Evolutionary conservation across 1,140 invertebrate genomes (phyloP), one percentile per base, ranked within the genome.

Genomic region (Orius insidiosus): DNA sequence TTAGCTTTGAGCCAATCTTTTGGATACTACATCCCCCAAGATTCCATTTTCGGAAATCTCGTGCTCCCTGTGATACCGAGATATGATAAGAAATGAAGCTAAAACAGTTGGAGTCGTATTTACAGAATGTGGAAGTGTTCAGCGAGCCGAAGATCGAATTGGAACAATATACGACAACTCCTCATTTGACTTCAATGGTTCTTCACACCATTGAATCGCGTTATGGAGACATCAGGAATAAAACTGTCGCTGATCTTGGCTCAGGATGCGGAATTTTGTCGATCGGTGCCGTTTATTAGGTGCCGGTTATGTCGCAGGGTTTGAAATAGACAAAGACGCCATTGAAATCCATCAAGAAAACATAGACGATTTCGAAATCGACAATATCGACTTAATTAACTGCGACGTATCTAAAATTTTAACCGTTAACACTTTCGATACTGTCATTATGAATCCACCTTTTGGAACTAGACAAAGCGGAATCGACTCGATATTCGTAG

Each of bases 391-490:
- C 63, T 64, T 77, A 38, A 56, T 95, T 32, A 69, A 76, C 15
- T 74, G 74, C 57, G 70, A 85, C 62, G 68, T 85, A 31, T 49
- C 40, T 18, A 52, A 48, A 37, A 24, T 46, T 16, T 3, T 51
- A 1, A 15, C 18, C 38, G 33, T 16, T 51, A 75, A 71, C 55
- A 80, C 73, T 63, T 92, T 95, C 67, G 89, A 98, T 60, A 89
- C 85, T 5, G 85, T 95, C 2, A 67, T 98, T 6, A 93, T 96
- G 81, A 98, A 98, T 74, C 94, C 93, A 14, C 94, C 95, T 11
- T 98, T 98, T 74, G 94, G 95, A 2, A 98, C 94, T 0, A 96
- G 96, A 64, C 94, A 93, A 66, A 63, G 71, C 53, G 89, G 90
- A 11, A 76, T 84, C 43, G 93, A 98, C 62, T 78, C 94, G 68